Conservation (phyloP, 1,140 invertebrate genomes). For the Venustaconcha ellipsiformis region DNA sequence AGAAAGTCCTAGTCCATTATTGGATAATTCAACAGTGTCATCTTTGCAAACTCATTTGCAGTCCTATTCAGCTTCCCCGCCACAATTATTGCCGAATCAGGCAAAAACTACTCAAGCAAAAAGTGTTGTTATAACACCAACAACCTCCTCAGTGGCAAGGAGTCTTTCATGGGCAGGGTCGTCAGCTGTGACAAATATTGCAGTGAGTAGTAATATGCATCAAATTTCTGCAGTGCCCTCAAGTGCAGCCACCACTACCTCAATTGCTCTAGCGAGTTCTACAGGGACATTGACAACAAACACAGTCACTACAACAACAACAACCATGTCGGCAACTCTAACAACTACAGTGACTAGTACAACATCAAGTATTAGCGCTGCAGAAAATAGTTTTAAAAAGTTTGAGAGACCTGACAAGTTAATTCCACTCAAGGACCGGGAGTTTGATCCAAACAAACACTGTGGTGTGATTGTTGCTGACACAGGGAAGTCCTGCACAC, state of each 20-base stretch:
- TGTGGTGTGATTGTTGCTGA: conserved; percentile 82
- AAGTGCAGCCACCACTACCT: conserved; percentile 20
- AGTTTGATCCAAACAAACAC: conserved; percentile 85
- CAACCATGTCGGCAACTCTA: conserved; percentile 16
- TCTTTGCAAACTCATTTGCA: too few relatives aligned
- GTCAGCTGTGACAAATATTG: conserved; percentile 17
- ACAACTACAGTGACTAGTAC: conserved; percentile 23
- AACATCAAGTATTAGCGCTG: conserved; percentile 23
- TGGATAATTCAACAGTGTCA: too few relatives aligned
- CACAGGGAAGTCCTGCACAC: conserved; percentile 80
- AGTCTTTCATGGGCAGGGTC: too few relatives aligned
- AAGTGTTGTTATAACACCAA: too few relatives aligned
- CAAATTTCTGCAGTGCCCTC: conserved; percentile 14
- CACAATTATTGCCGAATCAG: too few relatives aligned
- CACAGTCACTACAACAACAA: conserved; percentile 35
- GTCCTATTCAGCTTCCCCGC: too few relatives aligned
- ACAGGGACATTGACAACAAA: conserved; percentile 33
- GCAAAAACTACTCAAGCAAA: too few relatives aligned
- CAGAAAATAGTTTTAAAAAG: conserved; percentile 43
- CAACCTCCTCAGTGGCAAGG: too few relatives aligned
- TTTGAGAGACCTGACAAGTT: conserved; percentile 43
- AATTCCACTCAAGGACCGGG: conserved; percentile 76
- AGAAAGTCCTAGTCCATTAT: too few relatives aligned
- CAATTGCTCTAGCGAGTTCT: conserved; percentile 28
- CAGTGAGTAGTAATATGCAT: conserved; percentile 27